Base-by-base conservation (phyloP, 2,113 vertebrate species). In the Ancistrus triradiatus region DNA sequence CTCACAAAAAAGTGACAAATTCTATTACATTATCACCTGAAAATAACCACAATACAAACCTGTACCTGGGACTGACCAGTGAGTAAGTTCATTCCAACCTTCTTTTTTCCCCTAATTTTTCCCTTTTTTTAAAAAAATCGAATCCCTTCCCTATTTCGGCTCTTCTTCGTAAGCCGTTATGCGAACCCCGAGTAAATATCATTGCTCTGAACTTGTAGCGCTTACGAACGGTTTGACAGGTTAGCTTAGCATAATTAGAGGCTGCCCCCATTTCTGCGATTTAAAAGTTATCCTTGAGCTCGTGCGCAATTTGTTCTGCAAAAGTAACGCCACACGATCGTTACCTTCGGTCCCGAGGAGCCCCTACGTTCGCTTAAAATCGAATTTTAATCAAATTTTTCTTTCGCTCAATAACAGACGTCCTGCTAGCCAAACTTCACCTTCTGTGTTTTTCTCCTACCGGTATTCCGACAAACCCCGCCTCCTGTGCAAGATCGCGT, bases 31-130 rank as follows among this genome's bases (percentile, higher is more conserved):
- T 33, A 6, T 57, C 17, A 33, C 7, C 42, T 59, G 43, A 61
- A 19, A 38, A 28, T 5, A 59, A 73, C 14, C 31, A 51, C n/a
- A 38, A 31, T 38, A 58, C 14, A 25, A 60, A 27, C 14, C 59
- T 63, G 57, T 44, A 64, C 71, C 52, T 64, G 27, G 37, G 38
- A 40, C 53, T 73, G 53, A 69, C 66, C 71, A 60, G 71, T 74
- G 59, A 74, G 71, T 74, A 68, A 50, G 31, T 42, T 22, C 22
- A 22, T 8, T 28, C 38, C 6, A 13, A 6, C 18, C 38, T 2
- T 14, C 8, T 42, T 9, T n/a, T n/a, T n/a, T n/a, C n/a, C n/a
- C n/a, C n/a, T n/a, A n/a, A n/a, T n/a, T n/a, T n/a, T n/a, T n/a
- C n/a, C n/a, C n/a, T n/a, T n/a, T n/a, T n/a, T n/a, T n/a, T n/a